Conservation (phyloP, 2,888 invertebrate species). For the Emesis castigata region DNA sequence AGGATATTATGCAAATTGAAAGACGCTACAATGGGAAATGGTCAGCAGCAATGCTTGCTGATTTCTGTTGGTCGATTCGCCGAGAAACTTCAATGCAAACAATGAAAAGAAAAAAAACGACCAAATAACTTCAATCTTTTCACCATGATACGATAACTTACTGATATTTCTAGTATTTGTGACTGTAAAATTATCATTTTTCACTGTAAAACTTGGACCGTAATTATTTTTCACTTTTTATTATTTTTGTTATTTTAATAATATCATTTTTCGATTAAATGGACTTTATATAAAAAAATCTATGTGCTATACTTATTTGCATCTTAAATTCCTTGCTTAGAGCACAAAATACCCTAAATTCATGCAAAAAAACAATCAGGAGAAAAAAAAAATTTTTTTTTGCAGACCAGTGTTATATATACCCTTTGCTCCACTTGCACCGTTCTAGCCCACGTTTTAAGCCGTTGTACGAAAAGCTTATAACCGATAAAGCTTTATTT, state of each 20-base stretch:
- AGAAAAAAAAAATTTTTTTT: conserved; percentile 1
- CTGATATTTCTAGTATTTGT: background rate
- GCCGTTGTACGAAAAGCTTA: too few relatives aligned
- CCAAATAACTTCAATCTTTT: conserved; percentile 14
- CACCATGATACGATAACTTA: background rate
- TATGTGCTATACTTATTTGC: background rate
- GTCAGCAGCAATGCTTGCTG: conserved; percentile 43
- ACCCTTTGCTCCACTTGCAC: too few relatives aligned
- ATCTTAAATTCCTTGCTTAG: background rate
- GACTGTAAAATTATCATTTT: background rate
- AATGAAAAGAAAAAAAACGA: conserved; percentile 25
- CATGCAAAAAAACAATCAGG: background rate
- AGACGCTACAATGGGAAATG: conserved; percentile 39
- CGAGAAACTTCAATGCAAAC: conserved; percentile 38
- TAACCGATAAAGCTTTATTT: too few relatives aligned
- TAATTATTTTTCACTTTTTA: background rate
- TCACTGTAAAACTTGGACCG: conserved; percentile 2
- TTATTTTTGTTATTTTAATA: conserved; percentile 3
- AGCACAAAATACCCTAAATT: background rate
- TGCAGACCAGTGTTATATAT: conserved; percentile 11
- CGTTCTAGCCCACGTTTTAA: too few relatives aligned
- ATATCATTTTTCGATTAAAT: conserved; percentile 6
- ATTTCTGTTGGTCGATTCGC: conserved; percentile 41
- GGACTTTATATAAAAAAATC: conserved; percentile 1
- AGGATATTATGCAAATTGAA: conserved; percentile 68